phyloP scores from a whole-genome alignment of 2,888 invertebrate genomes.

The Caenorhabditis auriculariae region DNA sequence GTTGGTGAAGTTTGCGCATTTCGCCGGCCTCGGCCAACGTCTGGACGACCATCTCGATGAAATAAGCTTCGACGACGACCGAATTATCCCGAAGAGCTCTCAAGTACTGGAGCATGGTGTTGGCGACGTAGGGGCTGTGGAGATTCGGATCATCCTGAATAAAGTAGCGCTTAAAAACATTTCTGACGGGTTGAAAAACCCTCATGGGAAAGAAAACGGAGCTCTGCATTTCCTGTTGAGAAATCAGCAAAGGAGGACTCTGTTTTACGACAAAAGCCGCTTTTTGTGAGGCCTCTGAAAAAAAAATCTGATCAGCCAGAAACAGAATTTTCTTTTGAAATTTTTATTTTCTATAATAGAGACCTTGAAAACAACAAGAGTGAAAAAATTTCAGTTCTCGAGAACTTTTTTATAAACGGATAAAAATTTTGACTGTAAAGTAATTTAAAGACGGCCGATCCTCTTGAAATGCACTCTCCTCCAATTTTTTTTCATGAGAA shows the following conservation, averaged over 20 bases:
- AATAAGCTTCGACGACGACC: constrained; percentile 27
- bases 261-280: no score
- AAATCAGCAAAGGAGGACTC: constrained; percentile 7
- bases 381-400: no score
- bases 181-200: constrained; percentile 1
- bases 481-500: no score
- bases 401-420: no score
- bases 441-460: no score
- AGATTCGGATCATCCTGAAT: constrained; percentile 28
- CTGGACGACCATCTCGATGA: constrained; percentile 46
- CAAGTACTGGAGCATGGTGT: constrained; percentile 36
- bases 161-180: neutral
- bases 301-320: no score
- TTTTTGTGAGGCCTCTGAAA: no score
- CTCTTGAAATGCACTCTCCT: no score
- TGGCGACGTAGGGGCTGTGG: constrained; percentile 25
- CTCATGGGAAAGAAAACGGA: constrained; percentile 36
- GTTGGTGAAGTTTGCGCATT: constrained; percentile 39
- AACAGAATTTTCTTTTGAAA: no score
- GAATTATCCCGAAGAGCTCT: constrained; percentile 17
- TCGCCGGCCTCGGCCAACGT: constrained; percentile 36
- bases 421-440: no score
- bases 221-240: constrained; percentile 33
- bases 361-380: no score
- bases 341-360: no score